Conservation (phyloP, 1,140 invertebrate genomes). For the Elymnias hypermnestra region DNA sequence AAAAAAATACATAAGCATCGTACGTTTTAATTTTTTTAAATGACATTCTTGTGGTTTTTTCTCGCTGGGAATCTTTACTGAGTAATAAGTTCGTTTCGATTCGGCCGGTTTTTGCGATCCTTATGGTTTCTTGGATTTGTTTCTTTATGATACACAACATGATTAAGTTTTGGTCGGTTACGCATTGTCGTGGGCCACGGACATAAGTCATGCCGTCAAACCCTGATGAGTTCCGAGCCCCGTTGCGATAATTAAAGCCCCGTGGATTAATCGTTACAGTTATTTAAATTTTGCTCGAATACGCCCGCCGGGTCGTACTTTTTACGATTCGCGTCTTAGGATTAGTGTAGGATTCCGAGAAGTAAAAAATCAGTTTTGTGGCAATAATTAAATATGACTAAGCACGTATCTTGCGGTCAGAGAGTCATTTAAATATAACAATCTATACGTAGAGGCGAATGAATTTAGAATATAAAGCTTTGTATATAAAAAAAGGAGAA, state of each 20-base stretch:
- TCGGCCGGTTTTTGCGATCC: conserved; percentile 57
- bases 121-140: conserved; percentile 50
- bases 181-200: conserved; percentile 34
- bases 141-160: conserved; percentile 31
- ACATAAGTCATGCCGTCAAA: conserved; percentile 46
- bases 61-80: conserved; percentile 55
- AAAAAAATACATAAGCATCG: conserved; percentile 50
- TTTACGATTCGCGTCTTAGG: conserved; percentile 54
- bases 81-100: conserved; percentile 59
- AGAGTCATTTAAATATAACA: conserved; percentile 4
- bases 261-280: conserved; percentile 58
- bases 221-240: conserved; percentile 48
- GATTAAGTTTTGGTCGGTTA: conserved; percentile 38
- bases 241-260: conserved; percentile 55
- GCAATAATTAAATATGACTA: conserved; percentile 45
- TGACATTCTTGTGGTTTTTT: conserved; percentile 74
- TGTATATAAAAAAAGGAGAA: conserved; percentile 42
- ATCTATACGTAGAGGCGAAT: conserved; percentile 3
- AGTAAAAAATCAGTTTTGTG: conserved; percentile 47
- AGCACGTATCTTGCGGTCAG: conserved; percentile 27
- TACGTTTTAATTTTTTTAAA: conserved; percentile 73
- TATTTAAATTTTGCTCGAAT: conserved; percentile 54
- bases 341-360: conserved; percentile 63
- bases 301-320: conserved; percentile 42
- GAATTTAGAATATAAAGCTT: conserved; percentile 26